Base-by-base conservation (phyloP, 2,113 vertebrate genomes). In the Nycticryphes semicollaris region DNA sequence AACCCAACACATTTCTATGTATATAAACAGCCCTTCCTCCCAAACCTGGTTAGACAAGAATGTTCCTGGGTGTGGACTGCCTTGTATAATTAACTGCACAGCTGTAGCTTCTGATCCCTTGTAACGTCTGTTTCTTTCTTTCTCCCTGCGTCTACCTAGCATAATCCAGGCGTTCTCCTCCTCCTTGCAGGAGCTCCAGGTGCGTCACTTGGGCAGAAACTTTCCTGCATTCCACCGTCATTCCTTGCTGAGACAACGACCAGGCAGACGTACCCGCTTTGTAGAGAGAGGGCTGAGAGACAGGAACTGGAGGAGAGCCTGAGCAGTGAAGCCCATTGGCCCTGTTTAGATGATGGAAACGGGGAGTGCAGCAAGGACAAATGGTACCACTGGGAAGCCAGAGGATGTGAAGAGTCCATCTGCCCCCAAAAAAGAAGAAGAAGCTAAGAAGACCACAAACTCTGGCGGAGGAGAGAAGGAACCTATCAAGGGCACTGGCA, bases 1-100 rank as follows among this genome's bases (percentile, higher is more conserved):
- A 53, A 28, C 51, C 53, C 53, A 54, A 30, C 28, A 64, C 62
- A 94, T 86, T 90, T 94, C 94, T 79, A 91, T 90, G 96, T 92
- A 81, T 93, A 97, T 94, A 95, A 97, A 97, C 96, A 97, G 76
- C 82, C 86, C 90, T 97, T 97, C 96, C 97, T 97, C 91, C 89
- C 95, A 94, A 97, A 97, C 85, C 97, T 94, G 97, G 98, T 96
- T 96, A 96, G 97, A 96, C 96, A 97, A 97, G 98, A 98, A 97
- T 93, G 96, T 96, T 95, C 80, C 94, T 95, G 98, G 98, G 98
- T 95, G 98, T 97, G 98, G 98, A 94, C 94, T 73, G 85, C 79
- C 82, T 97, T 53, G 93, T 94, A 88, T 98, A 98, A 98, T 98
- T 96, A 98, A 94, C 28, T 39, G 63, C 94, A 96, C 95, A 94